Conservation (phyloP, 2,113 vertebrate species). For the Myiozetetes cayanensis region DNA sequence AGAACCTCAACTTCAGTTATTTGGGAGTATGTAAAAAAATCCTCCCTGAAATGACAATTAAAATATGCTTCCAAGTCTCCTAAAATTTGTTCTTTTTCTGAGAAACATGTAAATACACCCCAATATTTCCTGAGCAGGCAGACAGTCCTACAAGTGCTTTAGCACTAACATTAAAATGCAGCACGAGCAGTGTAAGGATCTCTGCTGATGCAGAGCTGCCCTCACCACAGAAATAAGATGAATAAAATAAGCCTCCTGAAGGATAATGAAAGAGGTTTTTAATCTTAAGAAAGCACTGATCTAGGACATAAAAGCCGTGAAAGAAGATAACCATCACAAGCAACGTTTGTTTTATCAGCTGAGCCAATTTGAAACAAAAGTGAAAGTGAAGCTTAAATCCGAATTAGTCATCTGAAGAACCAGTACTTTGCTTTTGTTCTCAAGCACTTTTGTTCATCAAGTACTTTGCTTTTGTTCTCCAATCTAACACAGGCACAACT, state of each 20-base stretch:
- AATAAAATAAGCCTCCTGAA: background rate
- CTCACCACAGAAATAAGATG: background rate
- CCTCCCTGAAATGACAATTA: background rate
- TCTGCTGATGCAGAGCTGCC: background rate
- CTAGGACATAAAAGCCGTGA: background rate
- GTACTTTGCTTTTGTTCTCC: background rate
- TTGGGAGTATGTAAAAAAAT: background rate
- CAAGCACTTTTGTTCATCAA: background rate
- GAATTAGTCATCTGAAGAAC: background rate
- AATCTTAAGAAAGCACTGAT: background rate
- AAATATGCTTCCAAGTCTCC: background rate
- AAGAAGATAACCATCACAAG: background rate
- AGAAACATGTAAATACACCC: background rate
- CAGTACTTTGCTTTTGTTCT: background rate
- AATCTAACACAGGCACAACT: background rate
- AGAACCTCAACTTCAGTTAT: background rate
- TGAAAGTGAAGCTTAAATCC: background rate
- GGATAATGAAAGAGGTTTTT: background rate
- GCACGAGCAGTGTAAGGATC: fast-evolving
- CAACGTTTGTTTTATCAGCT: background rate
- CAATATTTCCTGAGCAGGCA: background rate
- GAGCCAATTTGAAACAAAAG: background rate
- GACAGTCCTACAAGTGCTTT: background rate
- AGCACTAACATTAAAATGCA: background rate
- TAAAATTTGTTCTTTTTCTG: background rate